Conservation (phyloP, 1,140 invertebrate genomes). For the Eumaeus atala region DNA sequence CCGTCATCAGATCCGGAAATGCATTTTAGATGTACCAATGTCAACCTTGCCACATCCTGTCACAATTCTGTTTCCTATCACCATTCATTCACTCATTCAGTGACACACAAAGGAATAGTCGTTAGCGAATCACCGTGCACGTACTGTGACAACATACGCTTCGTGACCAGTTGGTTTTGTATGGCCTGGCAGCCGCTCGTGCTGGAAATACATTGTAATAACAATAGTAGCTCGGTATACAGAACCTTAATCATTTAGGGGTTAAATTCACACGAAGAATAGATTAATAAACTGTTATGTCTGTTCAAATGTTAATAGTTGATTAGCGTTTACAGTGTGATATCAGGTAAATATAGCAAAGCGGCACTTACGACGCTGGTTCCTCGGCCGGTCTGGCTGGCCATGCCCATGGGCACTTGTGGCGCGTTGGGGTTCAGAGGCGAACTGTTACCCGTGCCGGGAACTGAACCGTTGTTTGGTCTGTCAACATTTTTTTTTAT, state of each 20-base stretch:
- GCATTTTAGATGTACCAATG: not conserved
- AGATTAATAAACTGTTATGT: not conserved
- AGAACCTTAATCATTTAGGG: no score
- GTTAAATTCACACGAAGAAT: no score
- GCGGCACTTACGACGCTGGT: constrained; percentile 86
- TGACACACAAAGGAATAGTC: constrained; percentile 30
- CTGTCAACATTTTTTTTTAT: constrained; percentile 1
- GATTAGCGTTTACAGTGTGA: not conserved
- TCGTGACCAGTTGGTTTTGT: constrained; percentile 55
- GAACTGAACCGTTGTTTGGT: constrained; percentile 39
- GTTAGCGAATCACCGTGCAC: constrained; percentile 54
- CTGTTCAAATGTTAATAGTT: not conserved
- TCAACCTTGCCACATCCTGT: not conserved
- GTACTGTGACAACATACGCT: constrained; percentile 63
- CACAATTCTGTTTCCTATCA: not conserved
- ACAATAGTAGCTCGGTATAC: no score
- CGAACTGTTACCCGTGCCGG: constrained; percentile 61
- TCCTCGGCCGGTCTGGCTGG: constrained; percentile 89
- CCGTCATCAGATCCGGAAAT: no score
- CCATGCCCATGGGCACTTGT: constrained; percentile 76
- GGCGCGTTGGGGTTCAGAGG: constrained; percentile 76
- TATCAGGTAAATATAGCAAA: not conserved
- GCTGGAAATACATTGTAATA: constrained; percentile 41
- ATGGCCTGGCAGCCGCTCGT: constrained; percentile 51
- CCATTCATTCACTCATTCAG: constrained; percentile 38